Evolutionary conservation across 2,113 vertebrate species (phyloP).

Genomic region (Stictonetta naevosa): DNA sequence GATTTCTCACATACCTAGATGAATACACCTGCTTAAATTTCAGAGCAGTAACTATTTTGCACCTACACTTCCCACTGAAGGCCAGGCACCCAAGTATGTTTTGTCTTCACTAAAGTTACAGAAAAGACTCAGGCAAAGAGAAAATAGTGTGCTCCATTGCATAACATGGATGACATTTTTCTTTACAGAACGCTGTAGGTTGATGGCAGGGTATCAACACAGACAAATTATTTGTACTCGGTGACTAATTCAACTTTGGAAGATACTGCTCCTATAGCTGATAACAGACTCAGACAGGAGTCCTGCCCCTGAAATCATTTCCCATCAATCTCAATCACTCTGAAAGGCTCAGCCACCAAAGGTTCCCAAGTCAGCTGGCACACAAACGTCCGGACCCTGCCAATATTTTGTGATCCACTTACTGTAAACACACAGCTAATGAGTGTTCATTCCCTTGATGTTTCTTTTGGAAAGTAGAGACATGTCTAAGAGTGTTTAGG

Average conservation of each 20-base stretch:
- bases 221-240: neutral
- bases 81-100: neutral
- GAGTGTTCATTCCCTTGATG: conserved; percentile 48
- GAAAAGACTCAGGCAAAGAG: neutral
- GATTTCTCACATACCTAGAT: neutral
- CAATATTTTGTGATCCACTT: conserved; percentile 58
- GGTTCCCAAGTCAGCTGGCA: conserved; percentile 53
- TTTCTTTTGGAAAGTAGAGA: conserved; percentile 36
- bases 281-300: conserved; percentile 27
- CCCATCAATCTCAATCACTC: conserved; percentile 52
- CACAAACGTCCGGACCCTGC: neutral
- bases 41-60: neutral
- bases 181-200: neutral
- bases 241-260: conserved; percentile 22
- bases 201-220: neutral
- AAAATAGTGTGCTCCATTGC: neutral
- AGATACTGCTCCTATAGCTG: neutral
- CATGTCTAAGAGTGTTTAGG: neutral
- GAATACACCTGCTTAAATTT: neutral
- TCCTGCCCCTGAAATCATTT: conserved; percentile 25
- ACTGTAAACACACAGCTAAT: conserved; percentile 56
- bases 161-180: neutral
- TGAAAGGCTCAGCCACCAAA: conserved; percentile 35
- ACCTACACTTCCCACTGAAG: neutral
- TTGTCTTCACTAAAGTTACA: neutral